Base-by-base conservation (phyloP, 2,113 vertebrate genomes). In the Benitochromis conjunctus region DNA sequence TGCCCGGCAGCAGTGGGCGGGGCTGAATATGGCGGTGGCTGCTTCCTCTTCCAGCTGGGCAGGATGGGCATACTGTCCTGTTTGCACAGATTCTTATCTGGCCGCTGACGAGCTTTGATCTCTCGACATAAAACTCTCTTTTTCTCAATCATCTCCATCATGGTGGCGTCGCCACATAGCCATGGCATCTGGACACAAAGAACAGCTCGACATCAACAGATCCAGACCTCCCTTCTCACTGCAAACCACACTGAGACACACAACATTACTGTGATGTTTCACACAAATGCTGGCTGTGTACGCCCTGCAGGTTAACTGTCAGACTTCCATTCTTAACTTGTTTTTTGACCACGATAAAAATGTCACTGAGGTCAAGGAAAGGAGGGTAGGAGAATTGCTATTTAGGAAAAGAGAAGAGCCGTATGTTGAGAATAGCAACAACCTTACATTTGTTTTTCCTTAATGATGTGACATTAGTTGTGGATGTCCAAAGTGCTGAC, bases 111-210 rank as follows among this genome's bases (percentile, higher is more conserved):
- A 87, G 97, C 96, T 95, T 98, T 98, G 91, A 99, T 99, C 95
- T 99, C 98, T 62, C 96, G 97, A 95, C 98, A 99, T 94, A 99
- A 95, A 93, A 97, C 96, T 66, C 98, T 96, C 84, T 99, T 99
- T 95, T 97, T 99, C 96, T 99, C 97, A 66, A 99, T 99, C 96
- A 97, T 99, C 94, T 99, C 98, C 97, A 99, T 97, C 98, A 99
- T 99, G 18, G 98, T 99, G 95, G 97, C 96, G 92, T 99, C 98
- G 80, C 98, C 97, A 83, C 97, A 97, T 87, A 98, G 96, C 98
- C 98, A 99, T 80, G 97, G 97, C 97, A 98, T 97, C 94, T 95
- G 83, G 83, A 96, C 97, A 4, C 94, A 94, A 94, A 97, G 96
- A 97, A 82, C 24, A 84, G 14, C 51, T 36, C 18, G 5, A 26